These are phyloP conservation scores for Micrastur ruficollis DNA, from an alignment of 2,797 vertebrate genomes.

Conservation along the genomic window DNA sequence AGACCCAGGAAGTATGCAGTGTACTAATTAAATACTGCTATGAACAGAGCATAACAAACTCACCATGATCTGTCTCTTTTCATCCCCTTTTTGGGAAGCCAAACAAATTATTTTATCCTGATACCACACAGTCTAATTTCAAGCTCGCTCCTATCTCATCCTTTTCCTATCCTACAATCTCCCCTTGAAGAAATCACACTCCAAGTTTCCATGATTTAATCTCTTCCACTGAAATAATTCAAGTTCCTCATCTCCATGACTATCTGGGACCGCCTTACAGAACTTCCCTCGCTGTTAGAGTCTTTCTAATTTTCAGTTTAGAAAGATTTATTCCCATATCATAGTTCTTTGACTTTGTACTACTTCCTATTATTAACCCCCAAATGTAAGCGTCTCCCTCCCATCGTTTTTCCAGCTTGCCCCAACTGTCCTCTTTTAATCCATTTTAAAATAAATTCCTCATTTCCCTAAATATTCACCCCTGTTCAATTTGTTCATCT, in stretches of 20 bases:
- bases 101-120: neutral
- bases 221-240: neutral
- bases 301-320: neutral
- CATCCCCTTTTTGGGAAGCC: neutral
- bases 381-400: neutral
- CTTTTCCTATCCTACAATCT: neutral
- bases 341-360: neutral
- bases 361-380: neutral
- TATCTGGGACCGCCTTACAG: neutral
- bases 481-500: neutral
- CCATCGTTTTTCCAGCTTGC: neutral
- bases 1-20: neutral
- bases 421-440: neutral
- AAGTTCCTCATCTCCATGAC: neutral
- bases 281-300: neutral
- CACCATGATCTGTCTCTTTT: neutral
- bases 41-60: neutral
- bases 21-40: slow-evolving; percentile 18
- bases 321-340: neutral
- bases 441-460: neutral
- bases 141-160: neutral
- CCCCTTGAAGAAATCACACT: neutral
- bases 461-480: neutral
- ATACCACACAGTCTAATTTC: neutral
- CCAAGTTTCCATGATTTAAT: neutral